Conservation (phyloP, 1,140 invertebrate species). For the Lethrus apterus region DNA sequence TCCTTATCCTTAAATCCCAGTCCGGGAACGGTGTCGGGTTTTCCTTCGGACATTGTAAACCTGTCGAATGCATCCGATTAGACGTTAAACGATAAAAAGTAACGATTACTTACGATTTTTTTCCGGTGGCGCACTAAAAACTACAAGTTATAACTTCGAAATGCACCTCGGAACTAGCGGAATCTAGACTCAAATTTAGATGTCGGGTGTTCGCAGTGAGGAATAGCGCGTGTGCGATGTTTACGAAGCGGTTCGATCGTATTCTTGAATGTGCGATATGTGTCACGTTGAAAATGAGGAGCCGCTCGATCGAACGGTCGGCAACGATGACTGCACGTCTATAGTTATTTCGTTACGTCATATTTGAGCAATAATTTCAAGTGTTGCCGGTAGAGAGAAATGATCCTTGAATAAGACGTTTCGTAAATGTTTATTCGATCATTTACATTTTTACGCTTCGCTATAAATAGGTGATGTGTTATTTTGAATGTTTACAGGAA, state of each 20-base stretch:
- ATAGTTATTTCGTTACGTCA: constrained; percentile 16
- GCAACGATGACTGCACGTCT: constrained; percentile 8
- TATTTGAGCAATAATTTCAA: constrained; percentile 12
- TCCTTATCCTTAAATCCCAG: constrained; percentile 59
- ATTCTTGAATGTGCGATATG: no score
- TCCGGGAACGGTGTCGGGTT: constrained; percentile 47
- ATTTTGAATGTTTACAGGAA: no score
- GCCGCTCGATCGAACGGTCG: not conserved
- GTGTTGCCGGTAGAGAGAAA: not conserved
- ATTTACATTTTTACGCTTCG: constrained; percentile 7
- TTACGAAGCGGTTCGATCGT: not conserved
- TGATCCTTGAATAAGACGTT: constrained; percentile 7
- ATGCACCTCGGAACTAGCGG: constrained; percentile 10
- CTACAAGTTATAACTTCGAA: constrained; percentile 14
- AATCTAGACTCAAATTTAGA: constrained; percentile 7
- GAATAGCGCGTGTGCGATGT: not conserved
- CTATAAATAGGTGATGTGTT: constrained; percentile 14
- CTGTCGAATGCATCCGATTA: not conserved
- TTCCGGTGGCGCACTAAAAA: not conserved
- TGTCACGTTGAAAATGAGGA: no score
- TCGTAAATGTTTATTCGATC: constrained; percentile 6
- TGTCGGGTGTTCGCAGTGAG: not conserved
- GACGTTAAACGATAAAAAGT: not conserved
- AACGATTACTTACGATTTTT: not conserved
- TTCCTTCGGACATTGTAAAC: constrained; percentile 32